Percentiles rank a stretch among this genome's conserved stretches.
Evolutionary conservation across 2,113 vertebrate species (phyloP).

Genomic region (Chionis minor): DNA sequence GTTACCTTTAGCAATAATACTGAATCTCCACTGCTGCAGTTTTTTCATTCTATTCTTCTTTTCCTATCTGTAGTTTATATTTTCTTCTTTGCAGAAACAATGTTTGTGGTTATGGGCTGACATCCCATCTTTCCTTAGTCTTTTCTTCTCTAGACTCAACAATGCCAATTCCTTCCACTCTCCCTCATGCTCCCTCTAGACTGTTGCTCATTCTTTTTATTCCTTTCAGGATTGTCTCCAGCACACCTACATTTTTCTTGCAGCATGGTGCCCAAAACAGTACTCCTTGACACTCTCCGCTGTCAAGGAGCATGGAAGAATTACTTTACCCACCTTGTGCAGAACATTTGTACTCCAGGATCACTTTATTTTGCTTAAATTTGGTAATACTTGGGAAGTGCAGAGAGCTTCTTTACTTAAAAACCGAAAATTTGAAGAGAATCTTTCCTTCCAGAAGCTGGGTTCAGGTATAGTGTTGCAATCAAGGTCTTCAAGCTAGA

Average conservation of each 20-base stretch:
- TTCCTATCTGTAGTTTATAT: neutral
- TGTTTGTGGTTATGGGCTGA: neutral
- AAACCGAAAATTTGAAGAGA: neutral
- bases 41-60: neutral
- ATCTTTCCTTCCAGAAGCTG: neutral
- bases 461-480: neutral
- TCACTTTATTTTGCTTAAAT: neutral
- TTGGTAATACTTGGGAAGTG: neutral
- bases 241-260: neutral
- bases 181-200: neutral
- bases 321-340: neutral
- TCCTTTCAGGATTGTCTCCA: neutral
- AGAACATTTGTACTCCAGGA: neutral
- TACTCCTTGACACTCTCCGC: neutral
- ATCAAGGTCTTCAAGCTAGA: neutral
- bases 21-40: neutral
- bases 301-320: neutral
- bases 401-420: neutral
- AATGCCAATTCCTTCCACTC: conserved; percentile 19
- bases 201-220: neutral
- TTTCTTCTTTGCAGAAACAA: neutral
- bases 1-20: neutral
- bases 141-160: conserved; percentile 47
- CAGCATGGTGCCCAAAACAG: neutral
- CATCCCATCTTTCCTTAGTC: neutral